These are phyloP conservation scores for Sycophaga agraensis DNA, from an alignment of 1,140 invertebrate species.

Conservation along the genomic window DNA sequence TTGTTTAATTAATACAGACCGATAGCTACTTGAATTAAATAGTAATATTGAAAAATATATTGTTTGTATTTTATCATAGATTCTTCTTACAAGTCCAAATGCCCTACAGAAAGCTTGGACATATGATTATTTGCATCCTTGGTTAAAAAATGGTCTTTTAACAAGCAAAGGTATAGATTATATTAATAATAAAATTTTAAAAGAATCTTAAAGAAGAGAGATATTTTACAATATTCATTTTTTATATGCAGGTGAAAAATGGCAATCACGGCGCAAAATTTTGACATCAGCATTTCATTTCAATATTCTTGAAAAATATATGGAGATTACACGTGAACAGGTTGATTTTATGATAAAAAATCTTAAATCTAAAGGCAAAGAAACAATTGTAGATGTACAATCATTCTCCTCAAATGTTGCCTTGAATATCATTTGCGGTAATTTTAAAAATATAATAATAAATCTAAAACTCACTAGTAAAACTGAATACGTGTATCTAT, in stretches of 20 bases:
- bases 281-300: constrained; percentile 93
- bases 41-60: not conserved
- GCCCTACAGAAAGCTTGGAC: not conserved
- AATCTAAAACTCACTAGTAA: too few species aligned
- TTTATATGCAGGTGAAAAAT: constrained; percentile 64
- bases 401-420: constrained; percentile 71
- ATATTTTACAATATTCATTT: not conserved
- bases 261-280: constrained; percentile 81
- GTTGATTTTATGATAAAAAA: constrained; percentile 27
- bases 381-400: constrained; percentile 60
- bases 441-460: constrained; percentile 31
- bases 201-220: not conserved
- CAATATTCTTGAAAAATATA: constrained; percentile 79
- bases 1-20: too few species aligned
- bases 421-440: constrained; percentile 78
- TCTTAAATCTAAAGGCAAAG: constrained; percentile 40
- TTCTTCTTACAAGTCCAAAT: constrained; percentile 1
- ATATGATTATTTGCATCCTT: constrained; percentile 11
- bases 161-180: constrained; percentile 3
- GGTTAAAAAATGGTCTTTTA: constrained; percentile 12
- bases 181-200: not conserved
- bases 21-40: not conserved
- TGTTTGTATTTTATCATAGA: constrained; percentile 4
- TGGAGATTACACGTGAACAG: constrained; percentile 49
- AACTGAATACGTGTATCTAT: too few species aligned